Evolutionary conservation across 2,888 invertebrate genomes (phyloP).

Genomic region (Entomobrya proxima): DNA sequence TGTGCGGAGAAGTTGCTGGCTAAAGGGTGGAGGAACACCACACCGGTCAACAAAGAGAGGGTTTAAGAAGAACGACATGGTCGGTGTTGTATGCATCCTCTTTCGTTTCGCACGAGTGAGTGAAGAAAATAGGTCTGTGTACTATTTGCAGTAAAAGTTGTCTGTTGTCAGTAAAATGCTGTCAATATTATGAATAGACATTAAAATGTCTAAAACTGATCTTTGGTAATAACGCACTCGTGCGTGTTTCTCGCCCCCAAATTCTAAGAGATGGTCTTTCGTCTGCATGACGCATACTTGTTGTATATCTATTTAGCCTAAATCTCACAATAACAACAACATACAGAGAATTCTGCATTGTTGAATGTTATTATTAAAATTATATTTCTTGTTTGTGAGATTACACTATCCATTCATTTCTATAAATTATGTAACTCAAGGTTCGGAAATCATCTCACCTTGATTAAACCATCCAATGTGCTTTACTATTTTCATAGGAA

Average conservation of each 20-base stretch:
- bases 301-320: not conserved
- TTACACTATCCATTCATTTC: too few relatives aligned
- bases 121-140: conserved; percentile 43
- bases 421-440: too few relatives aligned
- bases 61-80: conserved; percentile 14
- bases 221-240: conserved; percentile 47
- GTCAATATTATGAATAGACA: conserved; percentile 3
- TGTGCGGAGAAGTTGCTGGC: conserved; percentile 1
- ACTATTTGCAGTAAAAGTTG: conserved; percentile 1
- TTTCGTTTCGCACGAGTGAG: conserved; percentile 62
- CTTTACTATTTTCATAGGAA: too few relatives aligned
- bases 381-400: too few relatives aligned
- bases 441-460: too few relatives aligned
- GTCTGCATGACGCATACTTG: not conserved
- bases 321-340: too few relatives aligned
- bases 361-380: too few relatives aligned
- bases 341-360: too few relatives aligned
- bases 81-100: conserved; percentile 7
- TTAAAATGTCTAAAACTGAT: conserved; percentile 43
- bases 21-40: conserved; percentile 50
- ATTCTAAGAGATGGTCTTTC: not conserved
- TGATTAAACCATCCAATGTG: too few relatives aligned
- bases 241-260: not conserved
- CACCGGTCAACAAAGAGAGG: conserved; percentile 48
- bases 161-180: not conserved